Evolutionary conservation across 2,113 vertebrate genomes (phyloP).

Genomic region (Gobio gobio): DNA sequence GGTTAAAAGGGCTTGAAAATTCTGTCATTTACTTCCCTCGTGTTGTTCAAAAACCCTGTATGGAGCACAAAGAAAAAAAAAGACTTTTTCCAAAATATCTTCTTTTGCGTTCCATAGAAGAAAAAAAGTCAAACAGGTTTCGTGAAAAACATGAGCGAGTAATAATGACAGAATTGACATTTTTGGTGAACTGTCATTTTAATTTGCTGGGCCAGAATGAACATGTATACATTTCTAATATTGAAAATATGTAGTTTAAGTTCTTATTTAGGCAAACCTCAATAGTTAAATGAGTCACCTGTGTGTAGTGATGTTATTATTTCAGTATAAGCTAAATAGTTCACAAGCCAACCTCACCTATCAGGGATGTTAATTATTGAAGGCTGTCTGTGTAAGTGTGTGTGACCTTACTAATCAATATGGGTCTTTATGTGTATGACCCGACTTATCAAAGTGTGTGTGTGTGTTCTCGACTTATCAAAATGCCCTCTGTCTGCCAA

Average conservation of each 20-base stretch:
- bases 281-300: not conserved
- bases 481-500: slow-evolving; percentile 44
- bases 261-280: not conserved
- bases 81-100: not conserved
- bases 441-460: slow-evolving; percentile 36
- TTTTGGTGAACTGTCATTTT: not conserved
- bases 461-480: slow-evolving; percentile 38
- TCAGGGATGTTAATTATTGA: slow-evolving; percentile 36
- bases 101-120: not conserved
- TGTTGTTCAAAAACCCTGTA: too few species aligned
- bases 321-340: slow-evolving; percentile 14
- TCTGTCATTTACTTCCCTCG: not conserved
- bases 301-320: slow-evolving; percentile 4
- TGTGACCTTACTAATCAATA: slow-evolving; percentile 37
- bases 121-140: not conserved
- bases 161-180: not conserved
- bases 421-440: slow-evolving; percentile 39
- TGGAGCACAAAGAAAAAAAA: too few species aligned
- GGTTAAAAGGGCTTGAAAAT: not conserved
- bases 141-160: too few species aligned
- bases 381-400: slow-evolving; percentile 21
- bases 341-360: slow-evolving; percentile 14
- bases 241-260: not conserved
- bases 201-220: not conserved
- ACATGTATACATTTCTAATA: not conserved